Percentiles rank a stretch among this genome's conserved stretches.
Conservation (phyloP, 2,888 invertebrate species). For the Cataglyphis albicans region DNA sequence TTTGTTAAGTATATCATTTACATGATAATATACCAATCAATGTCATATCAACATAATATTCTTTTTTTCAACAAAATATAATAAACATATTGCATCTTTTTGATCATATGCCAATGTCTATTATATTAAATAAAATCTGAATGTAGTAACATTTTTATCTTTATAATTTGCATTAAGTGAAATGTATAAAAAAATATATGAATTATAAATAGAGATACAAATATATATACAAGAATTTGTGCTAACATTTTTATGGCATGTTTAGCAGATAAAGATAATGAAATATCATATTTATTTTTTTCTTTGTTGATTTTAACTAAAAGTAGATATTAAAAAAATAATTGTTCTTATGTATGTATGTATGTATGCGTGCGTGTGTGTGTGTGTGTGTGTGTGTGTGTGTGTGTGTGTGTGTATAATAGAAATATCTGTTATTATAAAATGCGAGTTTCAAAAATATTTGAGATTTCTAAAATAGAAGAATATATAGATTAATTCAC, state of each 20-base stretch:
- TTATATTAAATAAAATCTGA: constrained; percentile 61
- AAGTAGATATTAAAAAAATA: constrained; percentile 1
- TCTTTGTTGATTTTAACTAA: constrained; percentile 29
- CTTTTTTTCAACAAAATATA: constrained; percentile 7
- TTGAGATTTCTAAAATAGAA: constrained; percentile 31
- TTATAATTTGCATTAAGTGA: constrained; percentile 48
- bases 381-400: too few relatives aligned
- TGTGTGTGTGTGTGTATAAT: background rate
- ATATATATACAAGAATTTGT: constrained; percentile 41
- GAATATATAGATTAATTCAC: constrained; percentile 31
- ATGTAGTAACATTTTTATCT: constrained; percentile 63
- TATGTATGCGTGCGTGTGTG: too few relatives aligned
- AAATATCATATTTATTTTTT: constrained; percentile 23
- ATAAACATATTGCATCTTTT: constrained; percentile 18
- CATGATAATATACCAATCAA: constrained; percentile 3
- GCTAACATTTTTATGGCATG: constrained; percentile 49
- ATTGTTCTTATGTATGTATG: background rate
- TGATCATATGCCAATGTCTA: constrained; percentile 44
- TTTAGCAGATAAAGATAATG: constrained; percentile 57
- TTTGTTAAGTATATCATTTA: background rate
- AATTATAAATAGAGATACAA: constrained; percentile 58
- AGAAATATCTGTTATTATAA: constrained; percentile 36
- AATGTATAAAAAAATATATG: constrained; percentile 26
- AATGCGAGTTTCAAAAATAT: constrained; percentile 36
- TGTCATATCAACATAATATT: background rate